These are phyloP conservation scores for Muntiacus muntjak DNA, from an alignment of 2,113 vertebrate species.

Conservation along the genomic window DNA sequence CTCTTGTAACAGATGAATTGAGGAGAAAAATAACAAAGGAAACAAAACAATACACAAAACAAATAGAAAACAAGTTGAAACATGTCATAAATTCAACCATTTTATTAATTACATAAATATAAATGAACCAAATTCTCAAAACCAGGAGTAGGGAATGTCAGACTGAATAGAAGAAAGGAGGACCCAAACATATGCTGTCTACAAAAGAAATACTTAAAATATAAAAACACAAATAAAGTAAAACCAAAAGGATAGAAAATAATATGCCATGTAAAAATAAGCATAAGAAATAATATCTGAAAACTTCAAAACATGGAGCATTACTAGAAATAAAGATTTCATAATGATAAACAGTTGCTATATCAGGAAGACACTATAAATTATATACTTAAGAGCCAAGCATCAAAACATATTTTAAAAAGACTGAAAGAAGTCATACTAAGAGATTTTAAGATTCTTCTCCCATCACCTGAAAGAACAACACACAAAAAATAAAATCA, in stretches of 20 bases:
- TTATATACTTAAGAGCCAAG: background rate
- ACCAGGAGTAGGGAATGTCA: background rate
- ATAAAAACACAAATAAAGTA: background rate
- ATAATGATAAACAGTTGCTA: background rate
- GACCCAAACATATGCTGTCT: background rate
- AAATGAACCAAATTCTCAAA: background rate
- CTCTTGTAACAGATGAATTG: background rate
- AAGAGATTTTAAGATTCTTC: background rate
- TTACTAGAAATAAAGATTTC: background rate
- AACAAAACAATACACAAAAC: background rate
- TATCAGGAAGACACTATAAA: background rate
- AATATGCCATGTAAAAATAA: background rate
- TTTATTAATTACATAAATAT: conserved; percentile 13
- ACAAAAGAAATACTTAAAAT: background rate
- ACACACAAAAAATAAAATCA: background rate
- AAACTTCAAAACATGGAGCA: background rate
- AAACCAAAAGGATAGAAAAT: background rate
- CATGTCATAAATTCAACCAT: background rate
- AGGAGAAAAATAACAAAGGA: background rate
- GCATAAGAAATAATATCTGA: background rate
- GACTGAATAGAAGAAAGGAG: background rate
- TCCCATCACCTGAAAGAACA: background rate
- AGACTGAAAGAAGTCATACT: background rate
- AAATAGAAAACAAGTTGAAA: background rate
- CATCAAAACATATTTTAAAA: background rate